phyloP scores from a whole-genome alignment of 1,140 invertebrate genomes.

The Venustaconcha ellipsiformis region DNA sequence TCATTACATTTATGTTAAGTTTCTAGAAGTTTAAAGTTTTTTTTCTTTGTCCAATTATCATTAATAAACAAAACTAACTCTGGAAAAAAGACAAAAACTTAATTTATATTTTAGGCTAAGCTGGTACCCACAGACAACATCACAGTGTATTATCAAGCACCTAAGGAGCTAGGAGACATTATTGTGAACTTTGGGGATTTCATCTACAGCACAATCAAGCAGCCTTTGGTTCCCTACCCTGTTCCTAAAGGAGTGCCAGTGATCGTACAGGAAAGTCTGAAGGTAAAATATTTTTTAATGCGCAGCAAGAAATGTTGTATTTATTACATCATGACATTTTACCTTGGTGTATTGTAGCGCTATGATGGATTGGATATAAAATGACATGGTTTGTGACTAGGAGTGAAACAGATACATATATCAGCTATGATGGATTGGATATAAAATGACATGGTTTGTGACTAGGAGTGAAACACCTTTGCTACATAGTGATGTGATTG shows the following conservation, averaged over 20 bases:
- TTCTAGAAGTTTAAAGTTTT: too few species aligned
- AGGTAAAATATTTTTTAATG: constrained; percentile 22
- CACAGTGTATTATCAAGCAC: constrained; percentile 81
- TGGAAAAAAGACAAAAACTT: too few species aligned
- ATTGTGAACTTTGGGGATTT: constrained; percentile 59
- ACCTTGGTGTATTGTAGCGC: neutral
- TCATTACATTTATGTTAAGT: too few species aligned
- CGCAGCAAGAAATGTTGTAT: neutral
- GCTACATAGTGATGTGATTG: too few species aligned
- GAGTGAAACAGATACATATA: too few species aligned
- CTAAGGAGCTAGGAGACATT: constrained; percentile 49
- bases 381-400: neutral
- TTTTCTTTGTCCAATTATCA: too few species aligned
- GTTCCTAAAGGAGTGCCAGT: constrained; percentile 60
- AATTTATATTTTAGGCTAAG: constrained; percentile 74
- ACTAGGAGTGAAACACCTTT: too few species aligned
- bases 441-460: neutral
- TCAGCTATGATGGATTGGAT: neutral
- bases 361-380: neutral
- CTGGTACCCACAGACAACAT: constrained; percentile 93
- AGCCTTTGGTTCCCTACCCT: constrained; percentile 73
- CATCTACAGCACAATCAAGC: constrained; percentile 78
- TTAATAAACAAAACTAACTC: too few species aligned
- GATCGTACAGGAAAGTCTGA: constrained; percentile 78
- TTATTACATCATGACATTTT: neutral